phyloP scores from a whole-genome alignment of 2,797 vertebrate genomes.

The Balearica regulorum region DNA sequence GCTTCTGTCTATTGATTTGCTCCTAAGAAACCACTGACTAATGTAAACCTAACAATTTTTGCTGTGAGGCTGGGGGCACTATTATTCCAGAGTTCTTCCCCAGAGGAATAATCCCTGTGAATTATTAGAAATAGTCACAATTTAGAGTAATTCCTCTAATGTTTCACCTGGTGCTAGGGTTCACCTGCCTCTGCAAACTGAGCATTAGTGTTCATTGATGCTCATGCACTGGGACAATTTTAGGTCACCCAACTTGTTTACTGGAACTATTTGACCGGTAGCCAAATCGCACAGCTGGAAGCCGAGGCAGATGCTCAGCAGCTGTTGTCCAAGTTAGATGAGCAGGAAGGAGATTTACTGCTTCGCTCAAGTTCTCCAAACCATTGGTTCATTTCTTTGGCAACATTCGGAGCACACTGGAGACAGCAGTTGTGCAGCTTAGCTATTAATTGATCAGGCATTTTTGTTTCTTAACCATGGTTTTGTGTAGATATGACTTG shows the following conservation, averaged over 20 bases:
- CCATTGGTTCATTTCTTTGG: not conserved
- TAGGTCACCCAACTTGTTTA: not conserved
- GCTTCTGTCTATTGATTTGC: not conserved
- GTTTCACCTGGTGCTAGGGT: not conserved
- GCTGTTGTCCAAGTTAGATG: not conserved
- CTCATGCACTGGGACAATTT: rapidly evolving
- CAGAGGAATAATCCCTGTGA: not conserved
- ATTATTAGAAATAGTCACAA: not conserved
- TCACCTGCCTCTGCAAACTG: not conserved
- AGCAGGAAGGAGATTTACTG: not conserved
- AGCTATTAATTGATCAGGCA: not conserved
- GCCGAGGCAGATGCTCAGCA: not conserved
- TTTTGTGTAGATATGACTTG: not conserved
- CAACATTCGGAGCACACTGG: not conserved
- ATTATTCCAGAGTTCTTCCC: not conserved
- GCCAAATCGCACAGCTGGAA: not conserved
- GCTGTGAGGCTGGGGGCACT: rapidly evolving
- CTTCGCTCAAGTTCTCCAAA: not conserved
- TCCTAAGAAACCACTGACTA: not conserved
- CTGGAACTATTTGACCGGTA: not conserved
- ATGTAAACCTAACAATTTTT: not conserved
- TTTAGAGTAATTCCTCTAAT: not conserved
- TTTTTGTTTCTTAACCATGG: not conserved
- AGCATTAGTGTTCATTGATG: not conserved
- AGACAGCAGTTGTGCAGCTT: not conserved